Evolutionary conservation across 1,140 invertebrate genomes (phyloP), one percentile per base, ranked within the genome.

Genomic region (Drosophila oshimai): DNA sequence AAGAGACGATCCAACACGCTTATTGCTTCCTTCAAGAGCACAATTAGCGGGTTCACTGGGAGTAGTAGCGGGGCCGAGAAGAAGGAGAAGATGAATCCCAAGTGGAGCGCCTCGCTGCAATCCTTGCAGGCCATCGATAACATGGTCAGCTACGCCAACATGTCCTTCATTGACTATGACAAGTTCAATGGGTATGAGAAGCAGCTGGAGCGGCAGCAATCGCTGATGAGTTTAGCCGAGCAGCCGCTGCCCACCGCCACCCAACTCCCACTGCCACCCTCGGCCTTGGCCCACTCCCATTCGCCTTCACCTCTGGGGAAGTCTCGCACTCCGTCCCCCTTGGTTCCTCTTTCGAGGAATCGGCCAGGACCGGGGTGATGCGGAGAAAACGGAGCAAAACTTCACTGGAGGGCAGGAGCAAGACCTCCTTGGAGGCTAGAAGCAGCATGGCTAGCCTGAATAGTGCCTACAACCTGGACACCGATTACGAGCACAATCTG

Each of bases 101-200:
- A 89, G 53, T 91, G 90, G 90, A 90, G 90, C 7, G 89, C 90
- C 10, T 91, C 90, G 4, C 41, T 91, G 65, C 87, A 90, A 15
- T 91, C 83, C 17, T 42, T 91, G 64, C 90, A 91, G 50, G 90
- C 90, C 24, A 89, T 91, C 31, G 90, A 91, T 34, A 90, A 90
- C 42, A 91, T 91, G 90, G 90, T 91, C 24, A 90, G 88, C 49
- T 91, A 91, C 70, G 81, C 88, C 49, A 91, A 91, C 46, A 84
- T 91, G 81, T 90, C 86, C 26, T 91, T 90, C 50, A 90, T 91
- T 9, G 88, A 91, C 55, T 91, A 91, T 33, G 90, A 91, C 58
- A 91, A 91, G 60, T 91, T 91, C 45, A 91, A 90, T 24, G 78
- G 70, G 28, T 91, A 91, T 15, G 90, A 91, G 54, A 88, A 89